Evolutionary conservation across 2,797 vertebrate species (phyloP).

Genomic region (Sphenodon punctatus): DNA sequence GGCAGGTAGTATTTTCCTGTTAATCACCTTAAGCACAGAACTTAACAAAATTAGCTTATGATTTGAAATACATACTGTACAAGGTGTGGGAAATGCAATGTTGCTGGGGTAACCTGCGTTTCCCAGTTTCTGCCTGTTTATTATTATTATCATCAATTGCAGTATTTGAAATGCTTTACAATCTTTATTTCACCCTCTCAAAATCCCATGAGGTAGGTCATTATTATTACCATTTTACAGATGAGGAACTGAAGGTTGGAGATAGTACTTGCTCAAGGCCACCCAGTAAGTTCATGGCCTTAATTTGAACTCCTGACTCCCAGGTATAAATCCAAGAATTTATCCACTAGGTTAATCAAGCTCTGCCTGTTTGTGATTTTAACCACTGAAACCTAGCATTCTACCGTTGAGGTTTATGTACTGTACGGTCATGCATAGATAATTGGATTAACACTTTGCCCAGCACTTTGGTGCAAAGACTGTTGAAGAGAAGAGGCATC

Average conservation of each 20-base stretch:
- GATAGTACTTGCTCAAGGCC: too few species aligned
- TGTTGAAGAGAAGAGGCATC: background rate
- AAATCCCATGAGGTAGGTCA: too few species aligned
- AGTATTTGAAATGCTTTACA: too few species aligned
- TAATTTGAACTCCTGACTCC: too few species aligned
- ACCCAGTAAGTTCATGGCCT: too few species aligned
- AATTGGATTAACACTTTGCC: background rate
- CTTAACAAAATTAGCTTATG: background rate
- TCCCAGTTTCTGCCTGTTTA: too few species aligned
- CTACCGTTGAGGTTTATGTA: background rate
- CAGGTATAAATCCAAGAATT: too few species aligned
- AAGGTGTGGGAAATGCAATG: background rate
- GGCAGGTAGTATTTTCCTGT: background rate
- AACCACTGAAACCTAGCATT: background rate
- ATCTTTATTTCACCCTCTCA: too few species aligned
- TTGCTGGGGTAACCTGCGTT: background rate
- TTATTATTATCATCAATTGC: too few species aligned
- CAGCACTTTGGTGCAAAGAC: background rate
- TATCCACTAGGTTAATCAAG: too few species aligned
- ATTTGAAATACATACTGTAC: background rate
- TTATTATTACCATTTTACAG: too few species aligned
- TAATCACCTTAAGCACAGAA: background rate
- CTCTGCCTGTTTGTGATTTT: background rate
- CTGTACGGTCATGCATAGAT: background rate
- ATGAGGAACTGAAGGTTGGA: too few species aligned